Evolutionary conservation across 1,140 invertebrate genomes (phyloP).

Genomic region (Drosophila repletoides): DNA sequence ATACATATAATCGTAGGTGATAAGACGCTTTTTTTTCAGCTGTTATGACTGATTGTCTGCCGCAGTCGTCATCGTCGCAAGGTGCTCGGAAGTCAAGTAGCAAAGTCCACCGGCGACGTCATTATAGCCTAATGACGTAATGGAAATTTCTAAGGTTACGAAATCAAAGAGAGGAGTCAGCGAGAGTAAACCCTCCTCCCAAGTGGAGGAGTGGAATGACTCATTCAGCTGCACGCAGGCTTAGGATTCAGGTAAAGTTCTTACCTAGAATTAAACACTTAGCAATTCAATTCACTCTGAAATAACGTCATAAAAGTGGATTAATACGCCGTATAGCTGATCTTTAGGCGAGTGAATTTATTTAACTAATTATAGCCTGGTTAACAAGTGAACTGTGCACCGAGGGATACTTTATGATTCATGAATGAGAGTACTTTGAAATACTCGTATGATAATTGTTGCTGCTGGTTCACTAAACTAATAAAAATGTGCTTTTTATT

Average conservation of each 20-base stretch:
- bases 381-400: background rate
- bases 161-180: background rate
- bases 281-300: background rate
- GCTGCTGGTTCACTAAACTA: no score
- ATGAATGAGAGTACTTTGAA: background rate
- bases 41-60: conserved; percentile 74
- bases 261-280: background rate
- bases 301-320: conserved; percentile 1
- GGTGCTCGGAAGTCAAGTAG: conserved; percentile 36
- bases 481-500: no score
- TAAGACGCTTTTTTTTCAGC: conserved; percentile 53
- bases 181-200: no score
- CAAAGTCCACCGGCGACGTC: conserved; percentile 61
- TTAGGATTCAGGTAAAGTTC: no score
- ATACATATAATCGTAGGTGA: conserved; percentile 13
- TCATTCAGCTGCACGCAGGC: no score
- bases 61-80: conserved; percentile 36
- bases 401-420: background rate
- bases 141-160: conserved; percentile 10
- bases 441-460: background rate
- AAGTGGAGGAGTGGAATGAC: conserved; percentile 3
- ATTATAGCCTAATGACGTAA: conserved; percentile 50
- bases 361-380: background rate
- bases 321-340: background rate
- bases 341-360: background rate